Evolutionary conservation across 2,113 vertebrate genomes (phyloP), one percentile per base, ranked within the genome.

Genomic region (Cynoglossus semilaevis): DNA sequence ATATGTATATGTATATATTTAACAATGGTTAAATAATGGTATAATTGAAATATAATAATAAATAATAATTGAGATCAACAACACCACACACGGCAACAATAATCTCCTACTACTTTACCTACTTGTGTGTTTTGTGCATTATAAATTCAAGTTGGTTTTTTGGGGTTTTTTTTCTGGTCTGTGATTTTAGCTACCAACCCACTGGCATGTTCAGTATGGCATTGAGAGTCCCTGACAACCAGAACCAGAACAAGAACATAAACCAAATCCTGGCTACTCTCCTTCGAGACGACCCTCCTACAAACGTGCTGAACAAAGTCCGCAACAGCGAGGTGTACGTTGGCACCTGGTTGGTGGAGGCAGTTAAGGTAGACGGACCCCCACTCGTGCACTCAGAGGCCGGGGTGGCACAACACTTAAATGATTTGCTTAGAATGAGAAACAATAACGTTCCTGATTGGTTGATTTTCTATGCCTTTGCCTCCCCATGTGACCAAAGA

Each of bases 301-400:
- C 15, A n/a, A 11, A 11, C 8, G 49, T 51, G 29, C 10, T 36
- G 15, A 36, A 36, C 10, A 15, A 0, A 7, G 16, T 16, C 11
- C n/a, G 16, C 29, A 36, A 7, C 0, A 4, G 11, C 15, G 8
- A 13, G 1, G 29, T 51, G 49, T 51, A 51, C n/a, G 1, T 11
- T 2, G 49, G 49, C 34, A 36, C 5, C 3, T 10, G 49, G 29
- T 1, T 51, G 34, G 49, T 51, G n/a, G 49, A 15, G 10, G 49
- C 49, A 9, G 9, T 16, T 15, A 9, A 11, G 15, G 4, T 0
- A 6, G 1, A 0, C 1, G 49, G 12, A 14, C 7, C 42, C 1
- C 14, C 7, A 63, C 18, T 54, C 7, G 65, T 37, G 22, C 72
- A 58, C 3, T 66, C 72, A 7, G 67, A 76, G 18, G n/a, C 19